Base-by-base conservation (phyloP, 1,140 invertebrate species). In the Drosophila truncata region DNA sequence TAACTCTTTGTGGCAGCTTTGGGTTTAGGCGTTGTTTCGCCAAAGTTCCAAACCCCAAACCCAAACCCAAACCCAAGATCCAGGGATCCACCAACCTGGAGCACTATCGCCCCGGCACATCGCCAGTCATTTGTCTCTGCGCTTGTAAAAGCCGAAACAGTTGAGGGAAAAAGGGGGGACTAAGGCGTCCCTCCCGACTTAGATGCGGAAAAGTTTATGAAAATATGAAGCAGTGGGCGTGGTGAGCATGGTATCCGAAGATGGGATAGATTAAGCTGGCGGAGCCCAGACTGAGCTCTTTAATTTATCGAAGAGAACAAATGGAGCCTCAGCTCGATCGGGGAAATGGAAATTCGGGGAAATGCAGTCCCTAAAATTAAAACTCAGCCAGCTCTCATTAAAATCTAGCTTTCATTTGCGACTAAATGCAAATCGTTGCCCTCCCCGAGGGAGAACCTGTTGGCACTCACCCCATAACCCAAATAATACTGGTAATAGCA, bases 1-100 rank as follows among this genome's bases (percentile, higher is more conserved):
- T 90, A 82, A 91, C 78, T 90, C 86, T 88, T 90, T 71, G 80
- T 85, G 85, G 85, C 85, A 85, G 82, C 82, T 80, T 64, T 77
- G 61, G 81, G 81, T 59, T 78, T 78, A 85, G 82, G 80, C 74
- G 80, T 84, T 80, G 60, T 50, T 67, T 55, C 47, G 58, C 65
- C 62, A 78, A 80, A 72, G 57, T 52, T 63, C 23, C 44, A 44
- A 78, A 23, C 27, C 50, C 31, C 46, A 5, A 49, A n/a, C 46
- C 25, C 47, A n/a, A 31, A 18, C 25, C 47, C 50, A 35, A 27
- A 39, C 57, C 52, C 57, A 39, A 39, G 65, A 54, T 65, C 49
- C 47, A 44, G 71, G 74, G 47, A 60, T 80, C 63, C 42, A 71
- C 54, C 61, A 20, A 9, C 13, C 14, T 14, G n/a, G 50, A 9